Evolutionary conservation across 1,140 invertebrate species (phyloP).

Genomic region (Branchinecta lindahli): DNA sequence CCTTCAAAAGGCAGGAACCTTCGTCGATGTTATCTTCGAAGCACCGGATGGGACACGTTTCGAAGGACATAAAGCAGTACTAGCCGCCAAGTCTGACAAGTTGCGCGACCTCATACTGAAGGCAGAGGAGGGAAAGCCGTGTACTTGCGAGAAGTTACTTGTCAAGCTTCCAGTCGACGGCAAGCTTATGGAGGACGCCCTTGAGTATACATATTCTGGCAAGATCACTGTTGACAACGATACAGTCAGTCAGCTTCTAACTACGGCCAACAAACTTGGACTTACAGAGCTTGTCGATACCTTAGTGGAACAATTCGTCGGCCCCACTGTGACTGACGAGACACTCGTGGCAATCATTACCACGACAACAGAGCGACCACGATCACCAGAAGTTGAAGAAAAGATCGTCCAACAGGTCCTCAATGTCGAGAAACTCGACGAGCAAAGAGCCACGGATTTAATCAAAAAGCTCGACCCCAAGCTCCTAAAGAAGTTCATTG

Average conservation of each 20-base stretch:
- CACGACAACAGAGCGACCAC: neutral
- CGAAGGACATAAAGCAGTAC: slow-evolving; percentile 1
- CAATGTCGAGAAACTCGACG: neutral
- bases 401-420: neutral
- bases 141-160: neutral
- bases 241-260: neutral
- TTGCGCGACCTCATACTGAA: neutral
- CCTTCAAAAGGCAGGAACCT: neutral
- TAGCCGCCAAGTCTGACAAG: neutral
- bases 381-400: neutral
- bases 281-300: neutral
- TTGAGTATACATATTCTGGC: neutral
- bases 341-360: neutral
- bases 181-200: neutral
- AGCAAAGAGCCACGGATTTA: neutral
- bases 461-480: neutral
- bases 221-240: neutral
- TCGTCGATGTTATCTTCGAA: neutral
- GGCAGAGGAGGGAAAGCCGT: neutral
- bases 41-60: neutral
- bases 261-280: neutral
- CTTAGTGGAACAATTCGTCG: neutral
- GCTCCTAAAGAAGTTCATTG: neutral
- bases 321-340: neutral
- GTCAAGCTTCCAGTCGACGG: neutral